A percentile compares a stretch with the other conserved stretches of the same genome.
Conservation (phyloP, 2,797 vertebrate species). For the Schizothorax lantsangensis region DNA sequence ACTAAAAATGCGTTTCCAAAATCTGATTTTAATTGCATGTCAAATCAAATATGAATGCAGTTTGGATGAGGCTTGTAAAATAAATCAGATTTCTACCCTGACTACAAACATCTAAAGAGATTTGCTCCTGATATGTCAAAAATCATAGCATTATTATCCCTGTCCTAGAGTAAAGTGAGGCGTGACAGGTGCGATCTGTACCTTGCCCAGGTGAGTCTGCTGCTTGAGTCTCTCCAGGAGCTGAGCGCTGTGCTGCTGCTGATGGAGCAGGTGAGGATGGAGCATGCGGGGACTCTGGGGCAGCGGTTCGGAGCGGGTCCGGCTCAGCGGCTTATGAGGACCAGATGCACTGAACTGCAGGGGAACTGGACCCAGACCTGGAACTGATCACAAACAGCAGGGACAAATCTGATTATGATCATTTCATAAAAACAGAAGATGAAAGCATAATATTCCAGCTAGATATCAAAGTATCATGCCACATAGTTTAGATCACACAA, state of each 20-base stretch:
- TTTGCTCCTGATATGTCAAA: not conserved
- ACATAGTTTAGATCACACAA: not conserved
- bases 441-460: conserved; percentile 11
- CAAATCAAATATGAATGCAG: not conserved
- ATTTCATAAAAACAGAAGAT: conserved; percentile 4
- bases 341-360: conserved; percentile 82
- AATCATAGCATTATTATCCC: not conserved
- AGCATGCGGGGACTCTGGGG: conserved; percentile 84
- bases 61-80: not conserved
- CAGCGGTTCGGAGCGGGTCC: conserved; percentile 93
- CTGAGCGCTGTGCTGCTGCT: conserved; percentile 86
- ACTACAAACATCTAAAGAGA: not conserved
- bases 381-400: conserved; percentile 74
- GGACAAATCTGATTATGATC: conserved; percentile 7
- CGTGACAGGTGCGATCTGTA: conserved; percentile 33
- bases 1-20: too few species aligned
- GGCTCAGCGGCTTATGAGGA: conserved; percentile 89
- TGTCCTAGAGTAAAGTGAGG: not conserved
- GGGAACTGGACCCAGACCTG: conserved; percentile 83
- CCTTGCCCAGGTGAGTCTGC: conserved; percentile 87
- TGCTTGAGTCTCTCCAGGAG: conserved; percentile 89
- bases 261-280: conserved; percentile 83
- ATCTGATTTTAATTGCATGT: not conserved
- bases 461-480: conserved; percentile 25
- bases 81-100: not conserved